Percentiles rank a stretch among this genome's conserved stretches.
Evolutionary conservation across 2,888 invertebrate species (phyloP).

Genomic region (Ochlodes sylvanus): DNA sequence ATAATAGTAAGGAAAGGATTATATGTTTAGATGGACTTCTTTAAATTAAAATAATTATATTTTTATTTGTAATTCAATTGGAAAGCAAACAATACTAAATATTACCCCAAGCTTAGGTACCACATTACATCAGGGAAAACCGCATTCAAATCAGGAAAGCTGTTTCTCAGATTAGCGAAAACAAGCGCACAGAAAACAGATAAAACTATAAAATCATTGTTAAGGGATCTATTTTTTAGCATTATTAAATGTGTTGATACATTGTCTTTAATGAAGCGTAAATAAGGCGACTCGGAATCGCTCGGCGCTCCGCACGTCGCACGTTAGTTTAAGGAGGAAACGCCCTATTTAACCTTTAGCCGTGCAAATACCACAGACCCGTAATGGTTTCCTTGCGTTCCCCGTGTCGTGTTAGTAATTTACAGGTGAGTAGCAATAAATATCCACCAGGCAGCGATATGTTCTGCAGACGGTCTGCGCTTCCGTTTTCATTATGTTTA

Average conservation of each 20-base stretch:
- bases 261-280: not conserved
- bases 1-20: too few relatives aligned
- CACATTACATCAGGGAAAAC: too few relatives aligned
- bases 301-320: not conserved
- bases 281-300: not conserved
- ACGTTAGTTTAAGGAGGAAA: slow-evolving; percentile 20
- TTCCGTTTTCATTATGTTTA: slow-evolving; percentile 38
- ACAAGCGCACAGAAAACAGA: too few relatives aligned
- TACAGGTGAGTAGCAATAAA: slow-evolving; percentile 37
- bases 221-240: too few relatives aligned
- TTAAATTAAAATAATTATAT: too few relatives aligned
- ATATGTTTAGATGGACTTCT: too few relatives aligned
- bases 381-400: slow-evolving; percentile 30
- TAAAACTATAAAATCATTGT: too few relatives aligned
- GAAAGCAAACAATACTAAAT: too few relatives aligned
- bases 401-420: slow-evolving; percentile 31
- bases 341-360: slow-evolving; percentile 27
- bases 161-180: too few relatives aligned
- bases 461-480: slow-evolving; percentile 34
- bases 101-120: too few relatives aligned
- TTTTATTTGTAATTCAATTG: too few relatives aligned
- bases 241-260: not conserved
- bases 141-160: too few relatives aligned
- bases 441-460: slow-evolving; percentile 35
- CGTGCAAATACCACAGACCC: slow-evolving; percentile 27